These are phyloP conservation scores for Syncerus caffer DNA, from an alignment of 2,797 vertebrate genomes.

Conservation along the genomic window DNA sequence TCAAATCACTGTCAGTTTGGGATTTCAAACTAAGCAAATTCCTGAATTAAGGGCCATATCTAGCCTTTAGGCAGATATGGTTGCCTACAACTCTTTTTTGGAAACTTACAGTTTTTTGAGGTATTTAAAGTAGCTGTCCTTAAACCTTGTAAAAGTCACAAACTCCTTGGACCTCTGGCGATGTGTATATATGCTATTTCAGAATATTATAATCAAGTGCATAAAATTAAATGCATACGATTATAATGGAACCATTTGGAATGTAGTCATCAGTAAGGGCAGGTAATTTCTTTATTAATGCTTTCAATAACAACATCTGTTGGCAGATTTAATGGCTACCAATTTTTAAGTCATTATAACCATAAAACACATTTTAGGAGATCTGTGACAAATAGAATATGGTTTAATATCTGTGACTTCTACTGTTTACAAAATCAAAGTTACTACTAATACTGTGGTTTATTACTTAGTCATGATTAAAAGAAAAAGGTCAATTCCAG, in stretches of 20 bases:
- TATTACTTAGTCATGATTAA: neutral
- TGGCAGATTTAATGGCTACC: neutral
- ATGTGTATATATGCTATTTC: neutral
- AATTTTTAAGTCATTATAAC: conserved; percentile 21
- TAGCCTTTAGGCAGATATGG: neutral
- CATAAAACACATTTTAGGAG: conserved; percentile 9
- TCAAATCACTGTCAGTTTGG: neutral
- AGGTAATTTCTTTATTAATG: neutral
- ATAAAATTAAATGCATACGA: neutral
- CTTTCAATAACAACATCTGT: neutral
- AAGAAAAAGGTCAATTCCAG: neutral
- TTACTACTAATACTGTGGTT: neutral
- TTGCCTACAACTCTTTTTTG: neutral
- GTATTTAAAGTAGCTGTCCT: neutral
- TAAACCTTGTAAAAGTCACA: neutral
- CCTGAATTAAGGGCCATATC: neutral
- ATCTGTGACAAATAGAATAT: neutral
- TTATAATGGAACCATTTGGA: neutral
- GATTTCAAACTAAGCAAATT: conserved; percentile 12
- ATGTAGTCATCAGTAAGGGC: neutral
- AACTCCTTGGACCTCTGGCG: neutral
- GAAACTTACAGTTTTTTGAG: neutral
- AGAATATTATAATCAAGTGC: neutral
- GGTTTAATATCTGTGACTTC: neutral
- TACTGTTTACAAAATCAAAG: neutral